Conservation (phyloP, 1,140 invertebrate genomes). For the Berghia stephanieae region DNA sequence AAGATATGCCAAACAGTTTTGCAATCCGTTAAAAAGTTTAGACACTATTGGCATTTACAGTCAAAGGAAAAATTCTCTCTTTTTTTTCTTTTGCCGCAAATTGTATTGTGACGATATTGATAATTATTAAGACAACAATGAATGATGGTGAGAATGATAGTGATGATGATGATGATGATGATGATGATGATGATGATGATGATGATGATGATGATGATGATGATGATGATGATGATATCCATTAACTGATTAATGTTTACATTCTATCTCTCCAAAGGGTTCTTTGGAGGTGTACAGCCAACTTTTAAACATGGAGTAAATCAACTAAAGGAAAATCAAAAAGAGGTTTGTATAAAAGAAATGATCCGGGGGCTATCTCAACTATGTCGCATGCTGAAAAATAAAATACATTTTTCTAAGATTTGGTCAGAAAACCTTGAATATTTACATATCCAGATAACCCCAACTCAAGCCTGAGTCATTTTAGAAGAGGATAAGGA, state of each 20-base stretch:
- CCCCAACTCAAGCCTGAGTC: no score
- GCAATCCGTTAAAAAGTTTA: no score
- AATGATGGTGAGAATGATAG: not conserved
- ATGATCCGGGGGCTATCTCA: not conserved
- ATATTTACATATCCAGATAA: no score
- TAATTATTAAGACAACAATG: not conserved
- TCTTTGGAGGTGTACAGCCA: no score
- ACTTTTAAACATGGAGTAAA: not conserved
- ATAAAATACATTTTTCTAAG: not conserved
- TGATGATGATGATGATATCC: conserved; percentile 15
- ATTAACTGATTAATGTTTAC: not conserved
- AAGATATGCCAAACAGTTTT: no score
- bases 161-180: conserved; percentile 22
- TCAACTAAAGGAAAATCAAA: not conserved
- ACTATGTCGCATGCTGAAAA: not conserved
- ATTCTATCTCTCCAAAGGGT: not conserved
- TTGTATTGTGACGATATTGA: not conserved
- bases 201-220: conserved; percentile 22
- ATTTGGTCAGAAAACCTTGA: no score
- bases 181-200: conserved; percentile 22
- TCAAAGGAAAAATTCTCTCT: no score
- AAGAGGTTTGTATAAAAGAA: not conserved
- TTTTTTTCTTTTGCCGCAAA: no score
- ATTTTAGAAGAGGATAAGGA: no score
- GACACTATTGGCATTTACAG: no score